Conservation (phyloP, 2,888 invertebrate species). For the Malacosoma neustria region DNA sequence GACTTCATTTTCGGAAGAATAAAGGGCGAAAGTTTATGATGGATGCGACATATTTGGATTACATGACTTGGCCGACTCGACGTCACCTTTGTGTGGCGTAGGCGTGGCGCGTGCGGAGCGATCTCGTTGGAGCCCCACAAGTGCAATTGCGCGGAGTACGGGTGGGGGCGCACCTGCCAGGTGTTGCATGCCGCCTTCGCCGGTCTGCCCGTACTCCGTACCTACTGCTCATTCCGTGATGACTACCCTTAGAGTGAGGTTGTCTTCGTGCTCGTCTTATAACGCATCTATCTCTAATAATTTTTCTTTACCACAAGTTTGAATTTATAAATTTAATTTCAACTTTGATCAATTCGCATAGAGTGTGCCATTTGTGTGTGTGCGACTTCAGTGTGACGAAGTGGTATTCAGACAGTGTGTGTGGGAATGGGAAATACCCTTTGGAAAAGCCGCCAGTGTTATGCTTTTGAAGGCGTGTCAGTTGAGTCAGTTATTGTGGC, state of each 20-base stretch:
- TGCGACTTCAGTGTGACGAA: neutral
- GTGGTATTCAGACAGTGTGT: neutral
- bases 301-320: neutral
- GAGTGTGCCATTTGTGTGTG: neutral
- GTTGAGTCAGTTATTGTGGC: constrained; percentile 21
- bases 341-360: too few species aligned
- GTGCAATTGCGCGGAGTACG: constrained; percentile 30
- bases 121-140: constrained; percentile 59
- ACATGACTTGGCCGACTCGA: neutral
- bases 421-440: neutral
- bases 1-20: constrained; percentile 2
- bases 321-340: too few species aligned
- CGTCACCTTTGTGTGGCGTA: constrained; percentile 19
- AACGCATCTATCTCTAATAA: neutral
- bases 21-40: constrained; percentile 1
- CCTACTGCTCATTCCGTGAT: too few species aligned
- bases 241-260: constrained; percentile 25
- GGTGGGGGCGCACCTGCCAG: constrained; percentile 23
- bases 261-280: constrained; percentile 16
- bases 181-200: constrained; percentile 42
- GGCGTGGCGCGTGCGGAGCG: constrained; percentile 43
- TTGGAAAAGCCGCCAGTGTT: neutral
- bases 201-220: constrained; percentile 29
- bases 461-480: neutral
- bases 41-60: neutral